Percentiles rank a stretch among this genome's conserved stretches.
Evolutionary conservation across 1,140 invertebrate genomes (phyloP).

Genomic region (Contarinia nasturtii): DNA sequence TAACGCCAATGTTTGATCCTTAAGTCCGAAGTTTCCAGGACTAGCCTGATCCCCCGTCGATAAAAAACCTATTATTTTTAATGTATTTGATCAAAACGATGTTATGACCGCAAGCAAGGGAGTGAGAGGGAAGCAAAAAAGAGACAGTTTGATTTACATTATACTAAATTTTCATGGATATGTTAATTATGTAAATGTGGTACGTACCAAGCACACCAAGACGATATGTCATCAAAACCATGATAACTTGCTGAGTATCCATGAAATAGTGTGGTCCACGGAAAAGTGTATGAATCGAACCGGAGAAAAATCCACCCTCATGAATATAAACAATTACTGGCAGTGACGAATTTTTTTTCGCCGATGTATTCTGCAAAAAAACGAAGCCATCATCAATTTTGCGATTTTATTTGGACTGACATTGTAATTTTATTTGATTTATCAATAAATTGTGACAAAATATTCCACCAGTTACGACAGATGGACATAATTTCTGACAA

Average conservation of each 20-base stretch:
- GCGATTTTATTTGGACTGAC: no score
- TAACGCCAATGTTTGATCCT: slow-evolving; percentile 32
- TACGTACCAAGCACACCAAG: slow-evolving; percentile 16
- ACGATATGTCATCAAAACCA: slow-evolving; percentile 17
- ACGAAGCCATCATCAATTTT: no score
- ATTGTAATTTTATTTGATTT: background rate
- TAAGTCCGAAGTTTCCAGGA: slow-evolving; percentile 35
- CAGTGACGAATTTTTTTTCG: slow-evolving; percentile 6
- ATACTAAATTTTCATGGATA: no score
- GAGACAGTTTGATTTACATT: no score
- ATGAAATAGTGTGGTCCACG: slow-evolving; percentile 25
- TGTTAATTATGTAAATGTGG: no score
- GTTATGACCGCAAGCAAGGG: background rate
- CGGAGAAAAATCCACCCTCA: slow-evolving; percentile 27
- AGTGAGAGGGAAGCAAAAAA: background rate
- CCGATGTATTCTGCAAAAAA: background rate
- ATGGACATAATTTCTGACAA: no score
- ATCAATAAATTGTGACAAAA: no score
- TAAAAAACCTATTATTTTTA: slow-evolving; percentile 14
- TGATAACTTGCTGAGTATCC: slow-evolving; percentile 16
- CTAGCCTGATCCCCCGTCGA: slow-evolving; percentile 19
- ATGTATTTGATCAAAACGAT: background rate
- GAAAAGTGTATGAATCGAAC: slow-evolving; percentile 12
- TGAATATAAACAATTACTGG: slow-evolving; percentile 28
- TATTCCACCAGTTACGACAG: no score